Conservation (phyloP, 2,888 invertebrate genomes). For the Amphipyra berbera region DNA sequence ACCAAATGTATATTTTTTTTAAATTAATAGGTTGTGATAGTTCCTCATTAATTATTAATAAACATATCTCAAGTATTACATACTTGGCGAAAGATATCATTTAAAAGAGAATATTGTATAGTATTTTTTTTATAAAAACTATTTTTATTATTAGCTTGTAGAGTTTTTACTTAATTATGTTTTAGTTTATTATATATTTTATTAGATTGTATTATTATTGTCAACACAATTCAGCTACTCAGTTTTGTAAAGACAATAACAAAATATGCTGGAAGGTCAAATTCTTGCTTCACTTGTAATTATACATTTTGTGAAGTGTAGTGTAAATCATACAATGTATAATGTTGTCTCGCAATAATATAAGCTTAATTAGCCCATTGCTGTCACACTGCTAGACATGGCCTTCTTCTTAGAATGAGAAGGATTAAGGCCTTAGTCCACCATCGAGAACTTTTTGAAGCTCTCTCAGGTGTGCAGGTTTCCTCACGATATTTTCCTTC, state of each 20-base stretch:
- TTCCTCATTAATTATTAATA: constrained; percentile 12
- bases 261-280: neutral
- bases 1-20: constrained; percentile 2
- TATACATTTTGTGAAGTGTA: neutral
- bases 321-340: neutral
- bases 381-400: no score
- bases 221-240: neutral
- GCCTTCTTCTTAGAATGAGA: no score
- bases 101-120: no score
- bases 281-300: neutral
- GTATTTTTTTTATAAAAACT: neutral
- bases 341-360: neutral
- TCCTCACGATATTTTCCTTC: no score
- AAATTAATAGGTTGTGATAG: constrained; percentile 28
- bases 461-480: no score
- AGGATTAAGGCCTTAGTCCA: no score
- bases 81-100: neutral
- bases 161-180: neutral
- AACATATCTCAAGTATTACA: neutral
- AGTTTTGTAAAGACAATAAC: neutral
- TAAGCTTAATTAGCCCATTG: no score
- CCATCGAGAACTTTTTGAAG: no score
- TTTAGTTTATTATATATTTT: neutral
- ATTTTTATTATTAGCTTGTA: neutral
- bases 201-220: neutral